Conservation (phyloP, 2,113 vertebrate genomes). For the Syngnathus floridae region DNA sequence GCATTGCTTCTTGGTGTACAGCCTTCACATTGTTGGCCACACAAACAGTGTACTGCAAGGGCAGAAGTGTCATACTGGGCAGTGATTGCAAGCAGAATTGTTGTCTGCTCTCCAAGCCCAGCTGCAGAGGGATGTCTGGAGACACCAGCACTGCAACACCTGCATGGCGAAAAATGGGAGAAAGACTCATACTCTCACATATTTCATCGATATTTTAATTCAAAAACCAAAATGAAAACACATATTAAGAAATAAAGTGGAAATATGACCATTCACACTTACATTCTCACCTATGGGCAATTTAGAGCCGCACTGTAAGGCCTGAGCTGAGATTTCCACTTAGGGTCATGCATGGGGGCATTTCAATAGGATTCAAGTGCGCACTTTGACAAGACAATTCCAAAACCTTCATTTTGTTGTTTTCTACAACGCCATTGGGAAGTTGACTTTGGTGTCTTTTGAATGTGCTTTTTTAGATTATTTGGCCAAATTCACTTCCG, state of each 20-base stretch:
- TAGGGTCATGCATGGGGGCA: too few species aligned
- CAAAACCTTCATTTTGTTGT: too few species aligned
- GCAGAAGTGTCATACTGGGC: constrained; percentile 55
- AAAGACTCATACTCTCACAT: not conserved
- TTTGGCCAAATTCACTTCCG: too few species aligned
- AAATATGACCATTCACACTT: too few species aligned
- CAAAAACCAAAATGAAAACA: not conserved
- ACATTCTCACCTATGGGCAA: too few species aligned
- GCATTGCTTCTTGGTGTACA: constrained; percentile 64
- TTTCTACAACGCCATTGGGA: too few species aligned
- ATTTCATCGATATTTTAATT: not conserved
- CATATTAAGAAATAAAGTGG: not conserved
- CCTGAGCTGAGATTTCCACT: too few species aligned
- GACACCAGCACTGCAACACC: constrained; percentile 76
- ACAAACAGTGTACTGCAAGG: constrained; percentile 79
- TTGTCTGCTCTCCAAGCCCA: constrained; percentile 72
- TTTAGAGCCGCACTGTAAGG: too few species aligned
- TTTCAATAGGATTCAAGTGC: too few species aligned
- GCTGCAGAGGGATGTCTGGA: constrained; percentile 69
- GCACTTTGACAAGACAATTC: too few species aligned
- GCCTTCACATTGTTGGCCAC: constrained; percentile 66
- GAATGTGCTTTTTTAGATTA: too few species aligned
- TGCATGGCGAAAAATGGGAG: constrained; percentile 37
- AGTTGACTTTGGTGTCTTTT: too few species aligned
- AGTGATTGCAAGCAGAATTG: constrained; percentile 79